Conservation (phyloP, 2,888 invertebrate species). For the Petrolisthes cinctipes region DNA sequence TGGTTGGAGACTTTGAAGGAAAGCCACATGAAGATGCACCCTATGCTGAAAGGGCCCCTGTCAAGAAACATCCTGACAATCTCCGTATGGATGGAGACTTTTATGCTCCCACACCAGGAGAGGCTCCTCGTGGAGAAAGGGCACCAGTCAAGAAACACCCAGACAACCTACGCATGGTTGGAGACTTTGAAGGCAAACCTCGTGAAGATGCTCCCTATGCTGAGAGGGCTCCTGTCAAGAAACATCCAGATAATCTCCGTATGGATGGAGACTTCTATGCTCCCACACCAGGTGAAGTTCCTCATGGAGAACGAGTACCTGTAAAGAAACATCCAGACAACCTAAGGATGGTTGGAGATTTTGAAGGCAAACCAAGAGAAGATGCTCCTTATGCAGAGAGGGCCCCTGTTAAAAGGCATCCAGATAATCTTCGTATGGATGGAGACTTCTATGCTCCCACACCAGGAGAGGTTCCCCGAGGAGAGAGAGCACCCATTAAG, state of each 20-base stretch:
- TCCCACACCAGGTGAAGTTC: conserved; percentile 67
- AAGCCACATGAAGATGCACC: conserved; percentile 36
- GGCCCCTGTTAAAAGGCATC: conserved; percentile 70
- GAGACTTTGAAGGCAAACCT: conserved; percentile 55
- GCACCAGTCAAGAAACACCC: conserved; percentile 50
- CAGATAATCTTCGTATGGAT: conserved; percentile 68
- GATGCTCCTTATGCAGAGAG: conserved; percentile 69
- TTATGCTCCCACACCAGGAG: conserved; percentile 17
- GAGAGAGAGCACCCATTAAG: conserved; percentile 52
- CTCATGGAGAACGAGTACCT: conserved; percentile 72
- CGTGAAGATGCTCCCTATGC: conserved; percentile 67
- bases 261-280: conserved; percentile 71
- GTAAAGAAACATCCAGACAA: conserved; percentile 72
- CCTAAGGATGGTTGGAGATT: conserved; percentile 72
- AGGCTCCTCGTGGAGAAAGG: conserved; percentile 40
- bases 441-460: conserved; percentile 71
- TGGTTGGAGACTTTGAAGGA: conserved; percentile 72
- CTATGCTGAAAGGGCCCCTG: conserved; percentile 49
- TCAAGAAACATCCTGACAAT: conserved; percentile 62
- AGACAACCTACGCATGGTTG: conserved; percentile 58
- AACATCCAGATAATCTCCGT: conserved; percentile 74
- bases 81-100: conserved; percentile 68
- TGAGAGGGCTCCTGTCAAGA: conserved; percentile 73
- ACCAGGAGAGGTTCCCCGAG: conserved; percentile 66
- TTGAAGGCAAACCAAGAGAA: conserved; percentile 68